A percentile compares a stretch with the other conserved stretches of the same genome.
These are phyloP conservation scores for Enteromius radiatus DNA, from an alignment of 2,797 vertebrate genomes.

Conservation along the genomic window DNA sequence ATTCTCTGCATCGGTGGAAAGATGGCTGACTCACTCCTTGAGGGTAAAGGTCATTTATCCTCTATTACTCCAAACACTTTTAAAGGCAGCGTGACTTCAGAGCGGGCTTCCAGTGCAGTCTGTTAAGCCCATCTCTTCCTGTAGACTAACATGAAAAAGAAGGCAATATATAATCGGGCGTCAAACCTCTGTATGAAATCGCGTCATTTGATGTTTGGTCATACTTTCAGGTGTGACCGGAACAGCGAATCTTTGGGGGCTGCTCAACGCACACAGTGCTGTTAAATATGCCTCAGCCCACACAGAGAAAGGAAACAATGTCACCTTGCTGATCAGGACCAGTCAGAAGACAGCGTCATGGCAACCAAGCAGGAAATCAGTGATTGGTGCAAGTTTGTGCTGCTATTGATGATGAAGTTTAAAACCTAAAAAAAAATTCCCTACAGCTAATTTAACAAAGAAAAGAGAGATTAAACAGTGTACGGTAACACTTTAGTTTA, in stretches of 20 bases:
- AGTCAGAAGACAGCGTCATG: conserved; percentile 47
- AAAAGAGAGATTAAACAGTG: background rate
- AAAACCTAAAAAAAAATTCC: conserved; percentile 10
- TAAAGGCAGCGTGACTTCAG: conserved; percentile 1
- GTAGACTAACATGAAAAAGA: conserved; percentile 24
- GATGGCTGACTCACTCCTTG: conserved; percentile 33
- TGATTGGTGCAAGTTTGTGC: conserved; percentile 10
- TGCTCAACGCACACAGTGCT: conserved; percentile 28
- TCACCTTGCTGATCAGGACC: conserved; percentile 52
- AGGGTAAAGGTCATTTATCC: conserved; percentile 45
- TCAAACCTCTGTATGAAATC: conserved; percentile 19
- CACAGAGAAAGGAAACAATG: conserved; percentile 51
- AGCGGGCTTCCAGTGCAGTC: conserved; percentile 11
- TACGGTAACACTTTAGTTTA: background rate
- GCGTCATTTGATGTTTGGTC: conserved; percentile 42
- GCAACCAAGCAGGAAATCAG: conserved; percentile 26
- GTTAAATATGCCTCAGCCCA: conserved; percentile 46
- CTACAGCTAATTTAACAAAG: background rate
- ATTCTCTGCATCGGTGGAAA: conserved; percentile 36
- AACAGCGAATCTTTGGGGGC: conserved; percentile 21
- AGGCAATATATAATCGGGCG: background rate
- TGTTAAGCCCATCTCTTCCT: conserved; percentile 14
- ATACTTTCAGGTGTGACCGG: conserved; percentile 32
- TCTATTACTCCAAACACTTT: conserved; percentile 22
- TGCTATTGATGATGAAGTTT: background rate